These are phyloP conservation scores for Stomorhina lunata DNA, from an alignment of 2,888 invertebrate species.

Conservation along the genomic window DNA sequence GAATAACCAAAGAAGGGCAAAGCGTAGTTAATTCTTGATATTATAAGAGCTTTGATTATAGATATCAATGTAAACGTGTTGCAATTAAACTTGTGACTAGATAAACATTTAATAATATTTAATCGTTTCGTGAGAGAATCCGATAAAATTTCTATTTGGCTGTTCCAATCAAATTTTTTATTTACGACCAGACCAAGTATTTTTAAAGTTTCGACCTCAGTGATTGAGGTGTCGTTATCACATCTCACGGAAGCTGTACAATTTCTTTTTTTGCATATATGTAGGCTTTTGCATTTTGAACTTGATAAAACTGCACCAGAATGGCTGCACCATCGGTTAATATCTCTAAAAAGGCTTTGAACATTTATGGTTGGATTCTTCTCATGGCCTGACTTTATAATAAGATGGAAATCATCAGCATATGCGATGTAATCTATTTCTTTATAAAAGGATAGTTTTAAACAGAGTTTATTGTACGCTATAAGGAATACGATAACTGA, in stretches of 20 bases:
- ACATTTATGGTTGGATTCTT: conserved; percentile 13
- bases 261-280: conserved; percentile 33
- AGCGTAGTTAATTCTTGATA: not conserved
- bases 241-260: not conserved
- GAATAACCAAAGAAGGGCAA: not conserved
- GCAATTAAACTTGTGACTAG: not conserved
- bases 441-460: not conserved
- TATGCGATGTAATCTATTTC: conserved; percentile 12
- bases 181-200: conserved; percentile 22
- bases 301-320: conserved; percentile 32
- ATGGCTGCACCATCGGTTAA: conserved; percentile 25
- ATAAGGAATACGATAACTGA: conserved; percentile 14
- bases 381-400: not conserved
- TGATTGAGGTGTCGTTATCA: not conserved
- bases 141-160: not conserved
- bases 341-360: not conserved
- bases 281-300: conserved; percentile 37
- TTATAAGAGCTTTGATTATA: not conserved
- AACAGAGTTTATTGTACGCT: not conserved
- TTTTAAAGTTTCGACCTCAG: not conserved
- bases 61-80: not conserved
- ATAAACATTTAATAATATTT: conserved; percentile 1
- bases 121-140: conserved; percentile 3
- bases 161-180: not conserved
- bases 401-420: conserved; percentile 37